Conservation (phyloP, 1,140 invertebrate species). For the Bombus difficillimus region DNA sequence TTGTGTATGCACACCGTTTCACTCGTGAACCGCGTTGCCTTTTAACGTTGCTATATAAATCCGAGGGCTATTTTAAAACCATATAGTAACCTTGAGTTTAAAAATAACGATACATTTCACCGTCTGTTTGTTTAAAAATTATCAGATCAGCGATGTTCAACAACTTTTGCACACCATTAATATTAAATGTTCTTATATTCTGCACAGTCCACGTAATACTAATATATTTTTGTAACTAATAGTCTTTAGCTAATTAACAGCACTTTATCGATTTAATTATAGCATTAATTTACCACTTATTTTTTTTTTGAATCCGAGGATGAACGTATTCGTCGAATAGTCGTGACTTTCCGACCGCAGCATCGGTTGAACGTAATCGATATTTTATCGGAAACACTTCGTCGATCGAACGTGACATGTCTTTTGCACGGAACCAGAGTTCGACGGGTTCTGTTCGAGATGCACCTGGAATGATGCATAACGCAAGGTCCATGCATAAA, state of each 20-base stretch:
- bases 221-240: neutral
- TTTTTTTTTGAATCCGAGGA: neutral
- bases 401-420: constrained; percentile 8
- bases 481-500: constrained; percentile 57
- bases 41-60: neutral
- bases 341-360: neutral
- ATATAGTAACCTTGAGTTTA: no score
- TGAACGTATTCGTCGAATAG: neutral
- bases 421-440: constrained; percentile 43
- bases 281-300: neutral
- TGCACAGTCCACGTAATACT: neutral
- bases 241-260: neutral
- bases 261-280: neutral
- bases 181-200: neutral
- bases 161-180: neutral
- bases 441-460: constrained; percentile 57
- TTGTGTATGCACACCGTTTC: neutral
- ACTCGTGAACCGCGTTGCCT: neutral
- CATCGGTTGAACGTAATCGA: neutral
- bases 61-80: neutral
- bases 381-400: constrained; percentile 8
- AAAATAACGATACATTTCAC: neutral
- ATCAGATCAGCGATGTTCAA: neutral
- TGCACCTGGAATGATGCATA: constrained; percentile 65
- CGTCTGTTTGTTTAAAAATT: neutral